A percentile compares a stretch with the other conserved stretches of the same genome.
phyloP scores from a whole-genome alignment of 2,113 vertebrate genomes.

The Nothocercus nigrocapillus region DNA sequence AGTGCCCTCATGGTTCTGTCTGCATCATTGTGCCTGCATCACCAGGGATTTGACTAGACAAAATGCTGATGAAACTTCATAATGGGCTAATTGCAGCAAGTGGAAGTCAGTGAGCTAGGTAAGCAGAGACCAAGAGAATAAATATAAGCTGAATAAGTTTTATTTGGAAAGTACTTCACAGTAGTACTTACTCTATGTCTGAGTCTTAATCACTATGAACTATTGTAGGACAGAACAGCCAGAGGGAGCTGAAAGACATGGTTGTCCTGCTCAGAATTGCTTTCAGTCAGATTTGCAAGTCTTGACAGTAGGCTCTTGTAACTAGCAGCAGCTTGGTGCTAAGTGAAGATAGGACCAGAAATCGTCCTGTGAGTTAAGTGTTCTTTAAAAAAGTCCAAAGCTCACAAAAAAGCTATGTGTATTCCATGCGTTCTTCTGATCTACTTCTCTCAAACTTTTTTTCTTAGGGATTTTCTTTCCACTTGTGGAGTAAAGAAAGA shows the following conservation, averaged over 20 bases:
- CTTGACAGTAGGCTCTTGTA: slow-evolving; percentile 17
- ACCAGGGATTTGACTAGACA: not conserved
- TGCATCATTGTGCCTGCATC: not conserved
- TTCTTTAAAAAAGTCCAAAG: not conserved
- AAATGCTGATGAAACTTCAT: not conserved
- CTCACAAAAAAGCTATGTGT: too few species aligned
- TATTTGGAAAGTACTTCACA: not conserved
- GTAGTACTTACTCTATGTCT: not conserved
- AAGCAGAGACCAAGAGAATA: not conserved
- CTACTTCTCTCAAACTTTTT: slow-evolving; percentile 18
- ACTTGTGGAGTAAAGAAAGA: not conserved
- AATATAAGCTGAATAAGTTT: not conserved
- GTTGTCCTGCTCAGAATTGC: slow-evolving; percentile 12
- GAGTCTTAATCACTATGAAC: not conserved
- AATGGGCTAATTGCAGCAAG: not conserved
- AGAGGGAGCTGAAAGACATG: slow-evolving; percentile 27
- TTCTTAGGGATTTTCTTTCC: not conserved
- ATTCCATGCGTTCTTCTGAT: not conserved
- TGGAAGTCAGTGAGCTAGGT: not conserved
- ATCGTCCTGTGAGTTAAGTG: not conserved
- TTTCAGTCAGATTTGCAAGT: slow-evolving; percentile 20
- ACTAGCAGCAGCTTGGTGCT: not conserved
- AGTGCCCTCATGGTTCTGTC: not conserved
- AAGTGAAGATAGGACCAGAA: not conserved
- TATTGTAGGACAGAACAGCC: not conserved